Base-by-base conservation (phyloP, 2,113 vertebrate species). In the Himantopus leucocephalus region DNA sequence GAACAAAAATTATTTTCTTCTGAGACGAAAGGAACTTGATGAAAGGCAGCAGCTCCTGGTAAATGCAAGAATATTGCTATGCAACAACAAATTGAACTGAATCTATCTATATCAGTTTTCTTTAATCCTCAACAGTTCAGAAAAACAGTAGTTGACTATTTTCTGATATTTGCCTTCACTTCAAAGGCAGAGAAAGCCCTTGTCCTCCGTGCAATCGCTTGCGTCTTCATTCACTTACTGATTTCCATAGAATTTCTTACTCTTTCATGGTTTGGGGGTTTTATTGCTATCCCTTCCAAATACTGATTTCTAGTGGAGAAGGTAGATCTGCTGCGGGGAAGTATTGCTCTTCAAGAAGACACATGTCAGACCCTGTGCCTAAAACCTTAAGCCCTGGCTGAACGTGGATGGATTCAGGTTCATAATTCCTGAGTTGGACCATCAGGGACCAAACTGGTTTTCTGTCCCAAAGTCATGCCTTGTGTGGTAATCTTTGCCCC, bases 41-140 rank as follows among this genome's bases (percentile, higher is more conserved):
- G 93, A 84, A 94, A 97, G 95, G 73, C 30, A 12, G 85, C 88
- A 90, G 87, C 55, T 96, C 59, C 72, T 86, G 56, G 39, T 93
- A 86, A 94, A 93, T 59, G 75, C 59, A 84, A 60, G 88, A 71
- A 75, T 92, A 96, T 81, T 96, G 93, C 96, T 96, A 91, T 92
- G 93, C 94, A 96, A 91, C 93, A 92, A 70, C 58, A 90, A 62
- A 83, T 90, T 96, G 68, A 83, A 67, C 60, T 47, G 37, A 63
- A 90, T 73, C 62, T 32, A 8, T 73, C 18, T 19, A n/a, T 48
- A 75, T 47, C 50, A 32, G 23, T 64, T 82, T 92, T 60, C 55
- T 88, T 93, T 93, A 50, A 74, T 89, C 67, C 39, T 76, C 81
- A 70, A 2, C 41, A 63, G 56, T 24, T 77, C 50, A 39, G 12